Evolutionary conservation across 1,140 invertebrate genomes (phyloP).

Genomic region (Drosophila persimilis): DNA sequence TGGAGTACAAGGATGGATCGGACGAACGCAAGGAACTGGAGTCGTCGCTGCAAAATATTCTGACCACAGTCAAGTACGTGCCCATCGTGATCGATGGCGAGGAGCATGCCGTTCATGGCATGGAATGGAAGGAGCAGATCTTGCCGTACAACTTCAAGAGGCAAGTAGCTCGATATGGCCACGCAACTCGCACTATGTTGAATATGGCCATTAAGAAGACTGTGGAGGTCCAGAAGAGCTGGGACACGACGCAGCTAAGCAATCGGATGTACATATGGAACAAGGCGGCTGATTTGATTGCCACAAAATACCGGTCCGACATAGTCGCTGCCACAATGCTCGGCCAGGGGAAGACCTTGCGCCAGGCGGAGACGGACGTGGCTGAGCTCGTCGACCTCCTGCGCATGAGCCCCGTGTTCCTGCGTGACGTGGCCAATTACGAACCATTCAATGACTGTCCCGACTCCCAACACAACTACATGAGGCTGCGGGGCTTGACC

Average conservation of each 20-base stretch:
- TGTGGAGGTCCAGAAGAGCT: constrained; percentile 89
- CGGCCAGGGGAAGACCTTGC: constrained; percentile 96
- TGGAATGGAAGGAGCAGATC: constrained; percentile 71
- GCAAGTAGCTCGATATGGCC: constrained; percentile 76
- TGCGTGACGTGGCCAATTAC: constrained; percentile 88
- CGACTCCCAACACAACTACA: constrained; percentile 87
- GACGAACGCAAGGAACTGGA: constrained; percentile 91
- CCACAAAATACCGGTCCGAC: constrained; percentile 91
- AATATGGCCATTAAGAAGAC: constrained; percentile 92
- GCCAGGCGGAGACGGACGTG: constrained; percentile 99
- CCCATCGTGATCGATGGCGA: constrained; percentile 96
- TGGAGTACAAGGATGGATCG: constrained; percentile 91
- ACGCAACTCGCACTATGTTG: constrained; percentile 91
- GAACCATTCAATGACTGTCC: constrained; percentile 91
- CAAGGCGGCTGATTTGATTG: constrained; percentile 94
- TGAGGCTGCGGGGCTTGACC: constrained; percentile 95
- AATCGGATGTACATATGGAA: constrained; percentile 91
- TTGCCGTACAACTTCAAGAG: constrained; percentile 45
- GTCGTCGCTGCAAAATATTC: constrained; percentile 86
- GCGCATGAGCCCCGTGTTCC: constrained; percentile 95
- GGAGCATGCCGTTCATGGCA: constrained; percentile 86
- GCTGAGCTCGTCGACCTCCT: constrained; percentile 98
- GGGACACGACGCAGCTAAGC: constrained; percentile 92
- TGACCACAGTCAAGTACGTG: constrained; percentile 87
- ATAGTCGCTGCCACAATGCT: constrained; percentile 98